Conservation (phyloP, 1,140 invertebrate genomes). For the Panulirus ornatus region DNA sequence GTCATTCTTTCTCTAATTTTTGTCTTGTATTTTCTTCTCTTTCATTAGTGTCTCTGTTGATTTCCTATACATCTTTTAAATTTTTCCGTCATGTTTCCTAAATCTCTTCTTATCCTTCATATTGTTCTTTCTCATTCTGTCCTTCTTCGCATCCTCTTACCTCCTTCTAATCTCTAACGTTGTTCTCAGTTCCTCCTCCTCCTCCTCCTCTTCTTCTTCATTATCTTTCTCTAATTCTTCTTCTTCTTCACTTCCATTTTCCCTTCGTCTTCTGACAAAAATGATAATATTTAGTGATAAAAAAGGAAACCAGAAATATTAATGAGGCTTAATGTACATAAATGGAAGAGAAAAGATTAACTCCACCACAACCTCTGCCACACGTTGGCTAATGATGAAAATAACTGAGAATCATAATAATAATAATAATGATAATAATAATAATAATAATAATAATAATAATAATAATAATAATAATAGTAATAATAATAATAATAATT, state of each 20-base stretch:
- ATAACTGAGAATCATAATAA: background rate
- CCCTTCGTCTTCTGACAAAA: background rate
- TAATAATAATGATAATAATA: conserved; percentile 23
- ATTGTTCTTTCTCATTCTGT: too few relatives aligned
- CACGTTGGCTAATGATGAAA: background rate
- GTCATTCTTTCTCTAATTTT: background rate
- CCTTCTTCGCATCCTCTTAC: background rate
- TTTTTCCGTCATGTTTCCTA: background rate
- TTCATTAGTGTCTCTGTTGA: background rate
- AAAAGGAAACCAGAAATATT: too few relatives aligned
- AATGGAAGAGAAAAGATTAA: too few relatives aligned
- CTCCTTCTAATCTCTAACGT: background rate
- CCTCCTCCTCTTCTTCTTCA: background rate
- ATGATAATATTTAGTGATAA: too few relatives aligned
- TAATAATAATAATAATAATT: background rate
- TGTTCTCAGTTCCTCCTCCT: background rate
- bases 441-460: conserved; percentile 30
- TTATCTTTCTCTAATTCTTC: too few relatives aligned
- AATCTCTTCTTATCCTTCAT: too few relatives aligned
- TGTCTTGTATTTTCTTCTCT: too few relatives aligned
- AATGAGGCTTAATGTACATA: too few relatives aligned
- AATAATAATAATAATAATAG: conserved; percentile 13
- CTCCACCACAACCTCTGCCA: too few relatives aligned
- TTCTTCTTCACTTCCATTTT: background rate
- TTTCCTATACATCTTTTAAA: background rate